Evolutionary conservation across 2,797 vertebrate genomes (phyloP), one percentile per base, ranked within the genome.

Genomic region (Pagetopsis macropterus): DNA sequence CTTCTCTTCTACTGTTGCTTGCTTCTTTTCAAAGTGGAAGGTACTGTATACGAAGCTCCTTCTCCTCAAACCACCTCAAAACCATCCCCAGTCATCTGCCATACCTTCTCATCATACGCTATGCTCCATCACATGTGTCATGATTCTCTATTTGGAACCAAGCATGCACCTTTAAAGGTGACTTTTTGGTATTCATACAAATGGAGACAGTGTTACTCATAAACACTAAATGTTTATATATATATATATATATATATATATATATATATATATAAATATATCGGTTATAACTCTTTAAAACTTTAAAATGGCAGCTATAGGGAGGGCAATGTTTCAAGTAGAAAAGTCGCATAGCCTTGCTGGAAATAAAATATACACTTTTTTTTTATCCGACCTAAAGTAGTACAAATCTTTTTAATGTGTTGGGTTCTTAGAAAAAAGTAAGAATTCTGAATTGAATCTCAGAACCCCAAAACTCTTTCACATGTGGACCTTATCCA

Each of bases 21-120:
- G 83, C 90, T 81, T 87, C 84, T 88, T 37, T 82, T 89, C 81
- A 77, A 87, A 94, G 93, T 91, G 93, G 92, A 94, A 94, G 93
- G 93, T 93, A 92, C 33, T 75, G 92, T 91, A 89, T 86, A 54
- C 78, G 64, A 80, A 31, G 77, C 43, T 81, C 67, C 62, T 78
- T 49, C 57, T 74, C 16, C 33, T 37, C 33, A 54, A 19, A 78
- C 46, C 57, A 72, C 16, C 33, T 37, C 33, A 54, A n/a, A 78
- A 58, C 61, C 17, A 17, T 67, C 76, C 82, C 51, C 43, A 14
- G 31, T 75, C 79, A 69, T 75, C 31, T 56, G 12, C 17, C 70
- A 51, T 51, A 15, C 15, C 10, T 9, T 21, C 51, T 65, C 80
- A 79, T 73, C 62, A 48, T 45, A 11, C 49, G 23, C 23, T 27